phyloP scores from a whole-genome alignment of 2,888 invertebrate species.

The Pristionchus fissidentatus region DNA sequence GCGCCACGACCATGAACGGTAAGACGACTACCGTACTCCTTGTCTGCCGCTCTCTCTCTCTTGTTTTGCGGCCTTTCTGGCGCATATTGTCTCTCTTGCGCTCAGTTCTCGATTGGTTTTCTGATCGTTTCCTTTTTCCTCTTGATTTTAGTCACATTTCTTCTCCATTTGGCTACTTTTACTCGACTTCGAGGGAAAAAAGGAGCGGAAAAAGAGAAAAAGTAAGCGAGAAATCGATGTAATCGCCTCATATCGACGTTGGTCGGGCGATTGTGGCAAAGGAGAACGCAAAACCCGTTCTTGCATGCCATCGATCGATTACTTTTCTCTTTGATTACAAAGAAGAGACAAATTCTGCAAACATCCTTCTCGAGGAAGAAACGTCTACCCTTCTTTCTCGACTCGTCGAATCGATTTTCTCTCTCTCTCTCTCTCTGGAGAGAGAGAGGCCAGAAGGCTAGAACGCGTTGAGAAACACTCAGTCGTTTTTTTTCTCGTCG shows the following conservation, averaged over 20 bases:
- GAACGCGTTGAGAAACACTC: neutral
- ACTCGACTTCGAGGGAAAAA: neutral
- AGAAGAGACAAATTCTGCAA: too few species aligned
- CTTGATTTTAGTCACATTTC: neutral
- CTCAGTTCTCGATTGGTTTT: too few species aligned
- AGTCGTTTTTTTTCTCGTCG: neutral
- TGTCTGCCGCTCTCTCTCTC: too few species aligned
- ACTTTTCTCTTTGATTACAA: neutral
- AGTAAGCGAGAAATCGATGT: slow-evolving; percentile 14
- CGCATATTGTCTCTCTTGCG: too few species aligned
- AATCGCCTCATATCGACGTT: slow-evolving; percentile 26
- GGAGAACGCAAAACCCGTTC: slow-evolving; percentile 14
- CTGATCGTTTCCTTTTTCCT: neutral
- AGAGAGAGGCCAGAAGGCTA: too few species aligned
- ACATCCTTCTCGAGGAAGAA: too few species aligned
- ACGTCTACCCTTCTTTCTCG: too few species aligned
- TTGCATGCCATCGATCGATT: neutral
- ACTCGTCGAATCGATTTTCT: neutral
- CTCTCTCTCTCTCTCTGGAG: neutral
- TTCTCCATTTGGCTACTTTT: neutral
- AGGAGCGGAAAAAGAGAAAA: neutral
- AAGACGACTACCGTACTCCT: too few species aligned
- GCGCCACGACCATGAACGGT: too few species aligned
- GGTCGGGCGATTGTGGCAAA: too few species aligned
- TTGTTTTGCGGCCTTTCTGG: too few species aligned